Evolutionary conservation across 2,888 invertebrate genomes (phyloP).

Genomic region (Phymatocera aterrima): DNA sequence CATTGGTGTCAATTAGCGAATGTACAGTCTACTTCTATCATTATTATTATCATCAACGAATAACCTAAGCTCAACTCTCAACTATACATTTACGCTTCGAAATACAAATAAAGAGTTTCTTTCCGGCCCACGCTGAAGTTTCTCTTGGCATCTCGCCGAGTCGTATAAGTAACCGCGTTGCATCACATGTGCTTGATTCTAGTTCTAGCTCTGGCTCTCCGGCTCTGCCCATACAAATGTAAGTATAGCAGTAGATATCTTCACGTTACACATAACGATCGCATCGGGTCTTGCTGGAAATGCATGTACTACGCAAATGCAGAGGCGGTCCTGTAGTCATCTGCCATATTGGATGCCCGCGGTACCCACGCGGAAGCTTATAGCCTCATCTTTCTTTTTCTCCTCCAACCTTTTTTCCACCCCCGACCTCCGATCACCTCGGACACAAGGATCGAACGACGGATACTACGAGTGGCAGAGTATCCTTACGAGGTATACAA

Average conservation of each 20-base stretch:
- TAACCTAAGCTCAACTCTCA: background rate
- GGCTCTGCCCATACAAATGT: background rate
- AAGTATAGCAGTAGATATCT: constrained; percentile 23
- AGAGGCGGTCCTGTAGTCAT: constrained; percentile 13
- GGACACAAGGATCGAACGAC: background rate
- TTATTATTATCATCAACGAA: no score
- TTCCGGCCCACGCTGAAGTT: constrained; percentile 3
- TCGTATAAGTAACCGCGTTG: constrained; percentile 1
- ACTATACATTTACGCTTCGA: background rate
- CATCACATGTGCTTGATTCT: background rate
- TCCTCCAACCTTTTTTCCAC: background rate
- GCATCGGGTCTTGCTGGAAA: background rate
- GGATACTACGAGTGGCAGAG: background rate
- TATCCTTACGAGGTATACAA: constrained; percentile 17
- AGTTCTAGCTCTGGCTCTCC: no score
- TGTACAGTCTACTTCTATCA: background rate
- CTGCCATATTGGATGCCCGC: background rate
- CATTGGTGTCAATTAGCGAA: no score
- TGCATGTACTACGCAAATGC: constrained; percentile 31
- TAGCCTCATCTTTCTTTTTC: background rate
- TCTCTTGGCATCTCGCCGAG: constrained; percentile 11
- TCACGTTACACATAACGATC: constrained; percentile 30
- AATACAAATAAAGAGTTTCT: constrained; percentile 6
- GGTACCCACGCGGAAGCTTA: constrained; percentile 35
- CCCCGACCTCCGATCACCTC: background rate